A percentile compares a stretch with the other conserved stretches of the same genome.
Evolutionary conservation across 1,140 invertebrate genomes (phyloP).

Genomic region (Eurosta solidaginis): DNA sequence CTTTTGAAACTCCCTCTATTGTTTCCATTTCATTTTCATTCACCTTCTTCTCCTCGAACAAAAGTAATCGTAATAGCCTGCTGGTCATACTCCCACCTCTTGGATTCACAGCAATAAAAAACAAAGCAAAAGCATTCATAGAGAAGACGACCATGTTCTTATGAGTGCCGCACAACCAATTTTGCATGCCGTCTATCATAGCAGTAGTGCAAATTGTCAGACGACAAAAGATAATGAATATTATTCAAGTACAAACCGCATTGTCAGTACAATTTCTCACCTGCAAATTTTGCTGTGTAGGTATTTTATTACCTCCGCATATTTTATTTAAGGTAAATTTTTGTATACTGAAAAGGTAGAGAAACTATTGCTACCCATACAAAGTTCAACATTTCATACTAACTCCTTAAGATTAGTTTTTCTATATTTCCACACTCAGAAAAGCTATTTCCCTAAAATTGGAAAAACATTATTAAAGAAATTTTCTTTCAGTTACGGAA

Average conservation of each 20-base stretch:
- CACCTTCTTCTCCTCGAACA: background rate
- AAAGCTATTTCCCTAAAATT: no score
- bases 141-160: background rate
- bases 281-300: background rate
- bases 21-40: background rate
- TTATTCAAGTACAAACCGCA: background rate
- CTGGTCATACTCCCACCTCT: constrained; percentile 1
- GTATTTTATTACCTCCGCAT: background rate
- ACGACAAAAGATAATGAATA: background rate
- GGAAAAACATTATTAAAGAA: no score
- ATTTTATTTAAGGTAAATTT: no score
- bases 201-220: background rate
- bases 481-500: no score
- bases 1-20: background rate
- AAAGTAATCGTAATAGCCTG: background rate
- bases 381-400: no score
- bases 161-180: background rate
- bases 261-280: background rate
- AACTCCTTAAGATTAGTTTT: no score
- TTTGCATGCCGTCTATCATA: background rate
- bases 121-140: background rate
- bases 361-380: no score
- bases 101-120: background rate
- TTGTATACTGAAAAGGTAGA: no score
- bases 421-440: no score